A percentile compares a stretch with the other conserved stretches of the same genome.
Evolutionary conservation across 2,888 invertebrate genomes (phyloP).

Genomic region (Aricia artaxerxes): DNA sequence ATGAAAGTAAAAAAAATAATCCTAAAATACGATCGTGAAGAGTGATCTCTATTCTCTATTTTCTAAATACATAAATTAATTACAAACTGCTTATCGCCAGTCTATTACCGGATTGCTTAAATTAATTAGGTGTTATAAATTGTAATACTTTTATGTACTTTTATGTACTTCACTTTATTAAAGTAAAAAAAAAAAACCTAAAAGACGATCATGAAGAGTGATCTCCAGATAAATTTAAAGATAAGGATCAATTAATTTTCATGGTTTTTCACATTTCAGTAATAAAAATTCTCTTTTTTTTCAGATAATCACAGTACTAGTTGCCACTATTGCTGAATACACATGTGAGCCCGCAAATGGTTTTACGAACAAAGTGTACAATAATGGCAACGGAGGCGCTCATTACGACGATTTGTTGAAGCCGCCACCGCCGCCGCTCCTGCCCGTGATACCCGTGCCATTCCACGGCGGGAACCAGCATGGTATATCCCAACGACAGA

Average conservation of each 20-base stretch:
- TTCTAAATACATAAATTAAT: slow-evolving; percentile 62
- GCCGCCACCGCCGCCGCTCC: slow-evolving; percentile 68
- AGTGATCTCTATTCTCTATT: slow-evolving; percentile 69
- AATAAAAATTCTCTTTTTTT: slow-evolving; percentile 44
- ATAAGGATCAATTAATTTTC: background rate
- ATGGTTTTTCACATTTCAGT: background rate
- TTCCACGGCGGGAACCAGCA: slow-evolving; percentile 53
- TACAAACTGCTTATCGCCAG: slow-evolving; percentile 46
- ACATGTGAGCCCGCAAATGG: slow-evolving; percentile 56
- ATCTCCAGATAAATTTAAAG: too few species aligned
- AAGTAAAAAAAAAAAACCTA: background rate
- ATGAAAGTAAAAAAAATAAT: background rate
- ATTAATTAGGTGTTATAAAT: slow-evolving; percentile 12
- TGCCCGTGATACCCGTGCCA: slow-evolving; percentile 64
- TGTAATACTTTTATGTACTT: background rate
- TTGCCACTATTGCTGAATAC: slow-evolving; percentile 55
- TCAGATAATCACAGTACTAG: slow-evolving; percentile 63
- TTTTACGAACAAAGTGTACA: slow-evolving; percentile 47
- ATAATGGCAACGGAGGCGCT: slow-evolving; percentile 51
- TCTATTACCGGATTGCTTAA: slow-evolving; percentile 30
- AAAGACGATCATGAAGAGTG: too few species aligned
- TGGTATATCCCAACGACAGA: slow-evolving; percentile 61
- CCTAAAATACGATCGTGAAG: too few species aligned
- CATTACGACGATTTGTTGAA: slow-evolving; percentile 66
- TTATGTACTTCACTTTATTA: background rate